These are phyloP conservation scores for Pantala flavescens DNA, from an alignment of 1,140 invertebrate species.

Conservation along the genomic window DNA sequence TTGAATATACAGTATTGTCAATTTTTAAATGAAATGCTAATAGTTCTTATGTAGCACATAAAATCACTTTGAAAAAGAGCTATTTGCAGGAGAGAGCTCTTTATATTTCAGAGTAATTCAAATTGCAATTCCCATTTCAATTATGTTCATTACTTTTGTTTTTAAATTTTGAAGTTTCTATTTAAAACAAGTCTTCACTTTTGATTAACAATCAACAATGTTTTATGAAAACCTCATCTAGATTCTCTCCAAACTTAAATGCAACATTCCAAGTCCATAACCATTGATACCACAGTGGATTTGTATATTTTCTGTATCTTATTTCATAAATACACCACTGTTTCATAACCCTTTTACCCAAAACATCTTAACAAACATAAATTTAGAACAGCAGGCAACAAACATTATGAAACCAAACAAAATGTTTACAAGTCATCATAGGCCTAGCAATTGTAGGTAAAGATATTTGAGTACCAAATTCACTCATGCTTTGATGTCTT, in stretches of 20 bases:
- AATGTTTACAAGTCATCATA: not conserved
- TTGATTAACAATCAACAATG: slow-evolving; percentile 8
- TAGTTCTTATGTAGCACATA: not conserved
- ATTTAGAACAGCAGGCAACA: not conserved
- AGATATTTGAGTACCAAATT: no score
- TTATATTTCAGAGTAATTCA: not conserved
- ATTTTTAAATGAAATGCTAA: not conserved
- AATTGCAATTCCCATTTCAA: not conserved
- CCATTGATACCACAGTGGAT: not conserved
- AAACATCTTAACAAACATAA: not conserved
- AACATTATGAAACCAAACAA: not conserved
- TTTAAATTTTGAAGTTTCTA: slow-evolving; percentile 8
- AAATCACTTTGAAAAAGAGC: not conserved
- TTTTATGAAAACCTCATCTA: not conserved
- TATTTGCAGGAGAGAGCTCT: not conserved
- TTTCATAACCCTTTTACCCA: not conserved
- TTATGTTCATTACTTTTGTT: not conserved
- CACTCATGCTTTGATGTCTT: no score
- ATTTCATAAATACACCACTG: not conserved
- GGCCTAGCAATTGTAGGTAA: no score
- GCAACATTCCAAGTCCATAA: not conserved
- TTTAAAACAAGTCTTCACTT: not conserved
- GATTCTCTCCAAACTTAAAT: slow-evolving; percentile 1
- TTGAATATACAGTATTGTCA: not conserved
- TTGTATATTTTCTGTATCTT: not conserved